Percentiles rank a stretch among this genome's conserved stretches.
These are phyloP conservation scores for Geophilus truncorum DNA, from an alignment of 2,888 invertebrate genomes.

Conservation along the genomic window DNA sequence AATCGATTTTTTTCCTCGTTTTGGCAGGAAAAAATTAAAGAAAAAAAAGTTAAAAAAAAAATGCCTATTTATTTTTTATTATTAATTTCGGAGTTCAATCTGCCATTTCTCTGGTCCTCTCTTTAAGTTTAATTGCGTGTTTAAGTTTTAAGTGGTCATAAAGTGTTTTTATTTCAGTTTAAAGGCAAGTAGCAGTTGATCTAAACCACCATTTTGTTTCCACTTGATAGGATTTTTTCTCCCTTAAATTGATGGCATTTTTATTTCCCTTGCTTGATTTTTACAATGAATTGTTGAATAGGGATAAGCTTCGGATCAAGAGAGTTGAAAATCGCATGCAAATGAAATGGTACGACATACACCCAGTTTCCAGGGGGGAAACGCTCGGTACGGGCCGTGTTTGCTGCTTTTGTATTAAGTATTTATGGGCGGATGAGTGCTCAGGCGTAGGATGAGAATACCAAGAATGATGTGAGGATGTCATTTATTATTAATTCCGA, in stretches of 20 bases:
- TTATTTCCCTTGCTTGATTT: background rate
- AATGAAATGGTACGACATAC: background rate
- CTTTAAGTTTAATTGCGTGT: constrained; percentile 24
- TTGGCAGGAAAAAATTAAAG: background rate
- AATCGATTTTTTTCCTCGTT: background rate
- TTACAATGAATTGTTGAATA: background rate
- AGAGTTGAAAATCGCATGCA: background rate
- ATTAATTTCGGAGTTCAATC: background rate
- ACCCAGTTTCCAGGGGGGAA: background rate
- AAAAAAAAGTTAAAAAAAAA: no score
- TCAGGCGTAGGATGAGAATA: constrained; percentile 20
- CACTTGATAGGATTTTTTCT: background rate
- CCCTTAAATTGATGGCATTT: background rate
- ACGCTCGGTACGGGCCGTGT: background rate
- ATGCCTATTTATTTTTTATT: background rate
- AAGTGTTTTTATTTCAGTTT: constrained; percentile 14
- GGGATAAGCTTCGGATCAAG: background rate
- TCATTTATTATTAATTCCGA: background rate
- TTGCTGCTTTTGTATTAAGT: constrained; percentile 14
- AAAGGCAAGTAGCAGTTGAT: background rate
- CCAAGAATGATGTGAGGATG: background rate
- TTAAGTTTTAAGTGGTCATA: constrained; percentile 12
- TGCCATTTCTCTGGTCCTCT: background rate
- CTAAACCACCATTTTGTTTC: background rate
- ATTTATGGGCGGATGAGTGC: constrained; percentile 16